phyloP scores from a whole-genome alignment of 2,113 vertebrate species.

The Psammodynastes pulverulentus region DNA sequence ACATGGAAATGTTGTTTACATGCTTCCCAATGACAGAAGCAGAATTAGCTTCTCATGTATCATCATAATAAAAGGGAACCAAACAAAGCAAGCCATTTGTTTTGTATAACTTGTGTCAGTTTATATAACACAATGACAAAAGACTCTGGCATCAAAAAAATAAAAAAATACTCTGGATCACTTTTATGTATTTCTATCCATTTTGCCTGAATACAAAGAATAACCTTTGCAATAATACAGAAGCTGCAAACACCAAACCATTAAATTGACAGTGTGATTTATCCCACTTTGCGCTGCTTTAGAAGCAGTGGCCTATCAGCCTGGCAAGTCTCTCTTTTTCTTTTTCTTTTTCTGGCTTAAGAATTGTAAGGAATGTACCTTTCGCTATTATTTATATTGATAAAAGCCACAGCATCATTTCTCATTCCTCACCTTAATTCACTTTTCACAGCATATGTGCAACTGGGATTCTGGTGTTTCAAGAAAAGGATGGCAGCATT shows the following conservation, averaged over 20 bases:
- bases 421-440: slow-evolving; percentile 64
- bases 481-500: background rate
- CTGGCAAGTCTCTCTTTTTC: slow-evolving; percentile 32
- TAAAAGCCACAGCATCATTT: slow-evolving; percentile 65
- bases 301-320: slow-evolving; percentile 70
- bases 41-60: slow-evolving; percentile 36
- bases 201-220: slow-evolving; percentile 59
- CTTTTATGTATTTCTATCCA: slow-evolving; percentile 59
- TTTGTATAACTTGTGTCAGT: slow-evolving; percentile 41
- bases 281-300: slow-evolving; percentile 68
- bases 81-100: slow-evolving; percentile 47
- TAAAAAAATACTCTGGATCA: slow-evolving; percentile 45
- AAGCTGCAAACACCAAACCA: slow-evolving; percentile 50
- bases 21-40: slow-evolving; percentile 52
- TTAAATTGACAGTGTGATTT: slow-evolving; percentile 73
- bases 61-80: slow-evolving; percentile 43
- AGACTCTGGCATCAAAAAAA: slow-evolving; percentile 25
- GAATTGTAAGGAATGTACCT: slow-evolving; percentile 71
- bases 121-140: slow-evolving; percentile 47
- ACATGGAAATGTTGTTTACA: slow-evolving; percentile 57
- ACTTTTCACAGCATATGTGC: slow-evolving; percentile 62
- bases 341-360: slow-evolving; percentile 53
- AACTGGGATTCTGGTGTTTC: slow-evolving; percentile 66
- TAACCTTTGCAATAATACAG: slow-evolving; percentile 67
- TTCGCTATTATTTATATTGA: slow-evolving; percentile 73